Evolutionary conservation across 2,888 invertebrate species (phyloP), one percentile per base, ranked within the genome.

Genomic region (Limnephilus marmoratus): DNA sequence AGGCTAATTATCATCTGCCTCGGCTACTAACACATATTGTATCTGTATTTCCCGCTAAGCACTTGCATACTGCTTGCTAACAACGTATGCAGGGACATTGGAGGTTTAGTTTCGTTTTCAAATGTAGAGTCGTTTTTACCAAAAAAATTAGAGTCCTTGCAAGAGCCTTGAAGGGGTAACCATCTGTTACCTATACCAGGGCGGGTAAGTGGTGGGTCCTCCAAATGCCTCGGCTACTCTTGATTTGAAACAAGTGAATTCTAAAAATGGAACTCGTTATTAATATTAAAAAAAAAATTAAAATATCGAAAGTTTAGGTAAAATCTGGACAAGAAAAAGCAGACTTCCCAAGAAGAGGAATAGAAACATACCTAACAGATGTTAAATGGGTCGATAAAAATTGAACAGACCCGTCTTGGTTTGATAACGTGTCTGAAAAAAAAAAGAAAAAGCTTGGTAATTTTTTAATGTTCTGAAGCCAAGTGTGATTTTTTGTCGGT

Each of bases 401-500:
- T 83, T 83, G 83, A 37, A 37, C 37, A 37, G 83, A 83, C 83
- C 83, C 37, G 37, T 83, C 83, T 41, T 34, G 37, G 37, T 34
- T 83, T 37, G 83, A 83, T 37, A 34, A 41, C 5, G 83, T 18
- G 83, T 83, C 83, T 15, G 37, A 34, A 34, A 83, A 83, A 83
- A 83, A 37, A 83, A 37, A 83, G 83, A 86, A 86, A 86, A 86
- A 49, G 12, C 49, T n/a, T 45, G 37, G 24, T n/a, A 85, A 85
- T 12, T 68, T 68, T 85, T 85, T 85, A 41, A 85, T 45, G 45
- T 86, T 83, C n/a, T n/a, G 29, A 86, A 37, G 86, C 49, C 86
- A 80, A 88, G 80, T 88, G 88, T 29, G 24, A 68, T 88, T 88
- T 88, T 88, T 88, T 88, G 45, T 86, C 85, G 45, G 85, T 85